Percentiles rank a stretch among this genome's conserved stretches.
phyloP scores from a whole-genome alignment of 2,797 vertebrate genomes.

The Furcifer pardalis region DNA sequence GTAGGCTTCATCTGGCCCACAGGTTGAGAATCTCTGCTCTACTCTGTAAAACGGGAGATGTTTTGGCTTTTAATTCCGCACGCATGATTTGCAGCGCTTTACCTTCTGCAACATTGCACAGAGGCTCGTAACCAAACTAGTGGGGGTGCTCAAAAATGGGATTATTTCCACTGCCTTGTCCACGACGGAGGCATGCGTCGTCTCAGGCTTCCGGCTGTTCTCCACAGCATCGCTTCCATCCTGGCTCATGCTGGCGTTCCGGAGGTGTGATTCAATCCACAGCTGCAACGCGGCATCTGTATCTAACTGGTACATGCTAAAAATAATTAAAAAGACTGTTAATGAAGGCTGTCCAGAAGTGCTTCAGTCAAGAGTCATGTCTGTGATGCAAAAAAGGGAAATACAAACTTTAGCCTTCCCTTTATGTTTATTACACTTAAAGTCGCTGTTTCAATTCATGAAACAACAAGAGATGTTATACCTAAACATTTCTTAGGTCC shows the following conservation, averaged over 20 bases:
- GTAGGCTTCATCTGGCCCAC: no score
- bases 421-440: neutral
- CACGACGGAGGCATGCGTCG: conserved; percentile 73
- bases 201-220: conserved; percentile 11
- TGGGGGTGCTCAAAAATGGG: conserved; percentile 83
- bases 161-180: conserved; percentile 84
- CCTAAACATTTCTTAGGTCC: no score
- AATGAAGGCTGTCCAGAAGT: no score
- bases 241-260: conserved; percentile 59
- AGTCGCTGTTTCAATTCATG: neutral
- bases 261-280: conserved; percentile 91
- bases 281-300: conserved; percentile 86
- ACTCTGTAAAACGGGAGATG: neutral
- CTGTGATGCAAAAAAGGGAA: neutral
- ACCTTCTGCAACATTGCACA: conserved; percentile 88
- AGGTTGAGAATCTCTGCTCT: no score
- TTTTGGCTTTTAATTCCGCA: neutral
- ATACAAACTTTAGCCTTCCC: no score
- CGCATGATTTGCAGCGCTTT: neutral
- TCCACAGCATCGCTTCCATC: conserved; percentile 52
- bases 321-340: neutral
- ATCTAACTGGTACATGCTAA: conserved; percentile 87
- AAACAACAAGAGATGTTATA: no score
- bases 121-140: conserved; percentile 84
- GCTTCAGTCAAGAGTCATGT: neutral